A percentile compares a stretch with the other conserved stretches of the same genome.
Conservation (phyloP, 2,797 vertebrate species). For the Pangasius macronema region DNA sequence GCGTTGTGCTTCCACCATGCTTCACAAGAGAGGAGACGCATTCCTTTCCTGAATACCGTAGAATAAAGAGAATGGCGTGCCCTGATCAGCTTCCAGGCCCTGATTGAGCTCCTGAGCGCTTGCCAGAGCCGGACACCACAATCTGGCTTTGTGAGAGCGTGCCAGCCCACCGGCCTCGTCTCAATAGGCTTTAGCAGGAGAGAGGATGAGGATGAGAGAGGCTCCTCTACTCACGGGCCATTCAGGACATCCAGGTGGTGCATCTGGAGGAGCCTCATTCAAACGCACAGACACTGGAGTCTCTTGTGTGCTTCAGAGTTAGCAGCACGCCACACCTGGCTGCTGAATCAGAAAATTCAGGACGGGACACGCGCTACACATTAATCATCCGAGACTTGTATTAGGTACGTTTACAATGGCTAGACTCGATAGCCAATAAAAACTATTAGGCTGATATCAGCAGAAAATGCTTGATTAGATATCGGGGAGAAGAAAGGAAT, state of each 20-base stretch:
- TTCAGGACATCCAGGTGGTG: constrained; percentile 54
- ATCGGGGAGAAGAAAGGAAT: background rate
- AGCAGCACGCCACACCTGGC: constrained; percentile 37
- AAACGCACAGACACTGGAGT: constrained; percentile 34
- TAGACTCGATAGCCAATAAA: background rate
- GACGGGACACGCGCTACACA: background rate
- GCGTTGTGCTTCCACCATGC: background rate
- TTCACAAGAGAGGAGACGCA: constrained; percentile 34
- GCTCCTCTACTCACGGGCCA: constrained; percentile 64
- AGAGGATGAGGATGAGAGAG: constrained; percentile 59
- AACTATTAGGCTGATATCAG: background rate
- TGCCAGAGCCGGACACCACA: constrained; percentile 65
- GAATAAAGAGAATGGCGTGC: constrained; percentile 53
- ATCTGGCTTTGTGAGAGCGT: constrained; percentile 65
- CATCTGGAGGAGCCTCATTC: constrained; percentile 44
- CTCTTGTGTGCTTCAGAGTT: constrained; percentile 14
- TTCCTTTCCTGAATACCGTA: constrained; percentile 34
- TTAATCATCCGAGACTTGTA: background rate
- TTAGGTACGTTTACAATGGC: background rate
- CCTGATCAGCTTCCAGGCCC: constrained; percentile 55
- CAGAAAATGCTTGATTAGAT: background rate
- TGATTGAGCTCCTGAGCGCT: constrained; percentile 31
- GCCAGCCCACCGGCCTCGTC: constrained; percentile 57
- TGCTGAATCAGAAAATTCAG: constrained; percentile 10
- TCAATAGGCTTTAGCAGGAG: constrained; percentile 59